A percentile compares a stretch with the other conserved stretches of the same genome.
These are phyloP conservation scores for Kradibia gibbosae DNA, from an alignment of 1,140 invertebrate species.

Conservation along the genomic window DNA sequence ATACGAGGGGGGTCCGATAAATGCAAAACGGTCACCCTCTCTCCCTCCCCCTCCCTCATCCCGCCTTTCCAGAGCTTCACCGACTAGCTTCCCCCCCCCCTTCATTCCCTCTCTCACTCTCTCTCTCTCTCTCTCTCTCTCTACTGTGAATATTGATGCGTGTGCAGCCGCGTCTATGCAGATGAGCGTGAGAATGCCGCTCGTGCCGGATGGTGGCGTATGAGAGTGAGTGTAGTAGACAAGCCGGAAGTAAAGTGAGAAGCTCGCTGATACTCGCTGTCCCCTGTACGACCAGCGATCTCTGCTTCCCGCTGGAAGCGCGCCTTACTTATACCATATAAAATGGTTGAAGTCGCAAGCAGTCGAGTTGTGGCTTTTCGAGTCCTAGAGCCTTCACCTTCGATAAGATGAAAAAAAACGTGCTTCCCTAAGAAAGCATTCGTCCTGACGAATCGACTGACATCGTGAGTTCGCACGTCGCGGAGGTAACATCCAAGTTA, in stretches of 20 bases:
- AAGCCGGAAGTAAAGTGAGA: slow-evolving; percentile 64
- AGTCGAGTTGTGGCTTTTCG: not conserved
- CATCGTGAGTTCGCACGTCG: not conserved
- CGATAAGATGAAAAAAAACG: too few species aligned
- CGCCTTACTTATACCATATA: slow-evolving; percentile 14
- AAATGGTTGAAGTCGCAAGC: not conserved
- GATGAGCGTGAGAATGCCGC: slow-evolving; percentile 71
- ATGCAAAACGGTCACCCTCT: slow-evolving; percentile 62
- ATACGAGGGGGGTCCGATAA: slow-evolving; percentile 67
- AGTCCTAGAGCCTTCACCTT: too few species aligned
- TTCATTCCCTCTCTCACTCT: slow-evolving; percentile 45
- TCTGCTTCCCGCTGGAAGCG: not conserved
- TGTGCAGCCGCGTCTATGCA: slow-evolving; percentile 62
- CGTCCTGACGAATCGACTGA: not conserved
- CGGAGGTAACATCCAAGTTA: not conserved
- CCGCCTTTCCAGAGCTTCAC: slow-evolving; percentile 63
- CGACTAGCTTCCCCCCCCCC: slow-evolving; percentile 53
- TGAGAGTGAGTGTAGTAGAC: slow-evolving; percentile 38
- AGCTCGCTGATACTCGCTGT: slow-evolving; percentile 20
- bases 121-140: slow-evolving; percentile 57
- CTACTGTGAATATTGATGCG: slow-evolving; percentile 69
- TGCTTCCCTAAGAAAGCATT: not conserved
- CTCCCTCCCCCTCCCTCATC: slow-evolving; percentile 41
- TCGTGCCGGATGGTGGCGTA: slow-evolving; percentile 64
- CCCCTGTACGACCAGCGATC: not conserved